Conservation (phyloP, 92 coral and sea anemone species). For the Meandrina meandrites region DNA sequence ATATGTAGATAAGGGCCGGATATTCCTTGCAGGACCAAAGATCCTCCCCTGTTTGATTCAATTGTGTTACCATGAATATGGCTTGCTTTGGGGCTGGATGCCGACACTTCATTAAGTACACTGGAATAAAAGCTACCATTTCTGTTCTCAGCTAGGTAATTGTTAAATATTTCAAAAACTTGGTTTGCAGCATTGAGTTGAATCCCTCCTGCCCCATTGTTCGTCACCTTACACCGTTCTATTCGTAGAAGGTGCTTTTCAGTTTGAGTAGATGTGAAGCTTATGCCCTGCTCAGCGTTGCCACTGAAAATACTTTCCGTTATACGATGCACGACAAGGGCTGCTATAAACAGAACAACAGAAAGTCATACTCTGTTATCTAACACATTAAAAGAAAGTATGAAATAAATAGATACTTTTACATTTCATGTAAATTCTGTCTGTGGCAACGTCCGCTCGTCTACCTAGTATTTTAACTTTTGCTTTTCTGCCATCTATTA, state of each 20-base stretch:
- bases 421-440: too few species aligned
- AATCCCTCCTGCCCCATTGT: slow-evolving; percentile 26
- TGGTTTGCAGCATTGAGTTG: slow-evolving; percentile 20
- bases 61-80: slow-evolving; percentile 32
- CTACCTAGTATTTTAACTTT: too few species aligned
- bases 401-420: too few species aligned
- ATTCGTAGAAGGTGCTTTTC: slow-evolving; percentile 12
- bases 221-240: slow-evolving; percentile 10
- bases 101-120: background rate
- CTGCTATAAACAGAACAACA: background rate
- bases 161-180: slow-evolving; percentile 21
- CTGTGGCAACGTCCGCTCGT: too few species aligned
- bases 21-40: slow-evolving; percentile 15
- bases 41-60: slow-evolving; percentile 17
- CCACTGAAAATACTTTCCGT: slow-evolving; percentile 18
- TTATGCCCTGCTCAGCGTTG: slow-evolving; percentile 12
- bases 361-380: background rate
- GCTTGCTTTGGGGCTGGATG: background rate
- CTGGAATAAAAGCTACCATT: slow-evolving; percentile 7
- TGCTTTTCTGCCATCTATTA: too few species aligned
- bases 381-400: background rate
- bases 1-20: slow-evolving; percentile 15
- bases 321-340: background rate
- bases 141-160: slow-evolving; percentile 23
- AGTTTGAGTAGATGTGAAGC: background rate